These are phyloP conservation scores for Microplitis demolitor DNA, from an alignment of 1,140 invertebrate genomes.

Conservation along the genomic window DNA sequence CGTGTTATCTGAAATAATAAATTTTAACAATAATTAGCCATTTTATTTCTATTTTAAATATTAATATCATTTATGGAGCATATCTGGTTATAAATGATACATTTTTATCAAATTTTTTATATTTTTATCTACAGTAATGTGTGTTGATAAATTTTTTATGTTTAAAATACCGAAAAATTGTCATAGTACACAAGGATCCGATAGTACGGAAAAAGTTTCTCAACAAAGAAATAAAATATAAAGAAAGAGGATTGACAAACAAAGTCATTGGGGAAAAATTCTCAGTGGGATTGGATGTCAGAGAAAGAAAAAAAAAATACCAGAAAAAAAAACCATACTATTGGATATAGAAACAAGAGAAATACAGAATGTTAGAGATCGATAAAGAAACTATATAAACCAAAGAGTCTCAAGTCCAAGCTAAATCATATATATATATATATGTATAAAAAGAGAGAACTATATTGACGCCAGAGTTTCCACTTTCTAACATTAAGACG, in stretches of 20 bases:
- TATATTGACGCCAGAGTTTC: conserved; percentile 37
- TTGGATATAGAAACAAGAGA: not conserved
- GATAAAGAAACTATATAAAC: conserved; percentile 30
- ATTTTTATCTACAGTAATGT: too few relatives aligned
- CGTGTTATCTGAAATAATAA: conserved; percentile 23
- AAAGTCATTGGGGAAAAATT: conserved; percentile 13
- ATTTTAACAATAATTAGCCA: not conserved
- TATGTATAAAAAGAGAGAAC: conserved; percentile 20
- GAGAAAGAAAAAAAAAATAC: not conserved
- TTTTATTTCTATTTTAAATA: not conserved
- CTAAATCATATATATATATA: not conserved
- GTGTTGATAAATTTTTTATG: too few relatives aligned
- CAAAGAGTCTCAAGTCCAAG: too few relatives aligned
- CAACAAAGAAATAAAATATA: not conserved
- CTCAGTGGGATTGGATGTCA: conserved; percentile 19
- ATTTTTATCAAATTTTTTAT: too few relatives aligned
- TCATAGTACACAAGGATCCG: not conserved
- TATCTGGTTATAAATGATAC: too few relatives aligned
- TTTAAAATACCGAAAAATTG: too few relatives aligned
- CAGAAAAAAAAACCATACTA: not conserved
- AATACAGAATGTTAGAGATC: conserved; percentile 6
- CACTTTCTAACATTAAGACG: conserved; percentile 42
- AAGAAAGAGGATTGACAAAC: conserved; percentile 22
- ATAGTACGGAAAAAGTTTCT: not conserved
- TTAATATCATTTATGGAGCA: too few relatives aligned